Base-by-base conservation (phyloP, 2,888 invertebrate genomes). In the Drosophila kuntzei region DNA sequence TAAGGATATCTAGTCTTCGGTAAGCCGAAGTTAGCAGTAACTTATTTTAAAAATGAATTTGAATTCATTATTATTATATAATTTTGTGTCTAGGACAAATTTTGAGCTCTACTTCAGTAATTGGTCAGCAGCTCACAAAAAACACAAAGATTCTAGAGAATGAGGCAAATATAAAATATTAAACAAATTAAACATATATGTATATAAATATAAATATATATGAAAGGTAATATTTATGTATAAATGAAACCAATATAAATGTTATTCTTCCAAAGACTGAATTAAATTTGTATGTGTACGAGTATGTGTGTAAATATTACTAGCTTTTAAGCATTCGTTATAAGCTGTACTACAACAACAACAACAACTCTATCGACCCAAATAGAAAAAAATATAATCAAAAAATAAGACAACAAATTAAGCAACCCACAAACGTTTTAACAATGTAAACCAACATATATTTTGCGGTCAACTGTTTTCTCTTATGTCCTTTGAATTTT, bases 241-340 rank as follows among this genome's bases (percentile, higher is more conserved):
- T 69, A 71, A 63, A 70, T 57, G 67, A 71, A 74, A 71, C 54
- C 51, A 76, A 80, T 63, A 77, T 89, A 63, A 87, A 90, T 85
- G 85, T 90, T 90, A 89, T 90, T 91, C 91, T 91, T 90, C 91
- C 90, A 90, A 90, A 90, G 90, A 90, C 90, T 90, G 90, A 90
- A 90, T 89, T 90, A 65, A 82, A 77, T 87, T 84, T 83, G 81
- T 84, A 87, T 81, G 80, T 84, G 86, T 84, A 53, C 29, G 20
- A 39, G 27, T 53, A 89, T 85, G 83, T 80, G 80, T 83, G 88
- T 90, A 90, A 81, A 90, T 90, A 89, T 73, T 60, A 55, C 36
- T 62, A 43, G 76, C 59, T 47, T 20, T 62, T 58, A 74, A 61
- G 34, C 14, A 57, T 51, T 49, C 43, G 22, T 43, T 25, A 54